Base-by-base conservation (phyloP, 2,797 vertebrate genomes). In the Xiphophorus birchmanni region DNA sequence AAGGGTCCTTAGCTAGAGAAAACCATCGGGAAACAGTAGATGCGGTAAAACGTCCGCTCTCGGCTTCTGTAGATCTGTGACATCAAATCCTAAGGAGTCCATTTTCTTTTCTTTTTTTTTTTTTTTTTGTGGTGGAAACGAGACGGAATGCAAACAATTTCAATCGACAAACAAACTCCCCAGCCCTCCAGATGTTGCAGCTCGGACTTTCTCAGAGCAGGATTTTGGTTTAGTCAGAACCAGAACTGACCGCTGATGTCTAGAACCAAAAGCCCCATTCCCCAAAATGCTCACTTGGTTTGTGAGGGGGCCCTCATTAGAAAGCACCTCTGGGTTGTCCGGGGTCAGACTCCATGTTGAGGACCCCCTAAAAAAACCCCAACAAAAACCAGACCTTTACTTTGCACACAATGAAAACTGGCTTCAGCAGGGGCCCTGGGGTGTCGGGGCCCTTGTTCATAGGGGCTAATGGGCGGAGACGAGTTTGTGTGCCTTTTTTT, bases 381-480 rank as follows among this genome's bases (percentile, higher is more conserved):
- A 45, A 44, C 2, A 50, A 50, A 26, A 26, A 12, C 9, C 80
- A 87, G 80, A 69, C 69, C 45, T 50, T 74, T 63, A 52, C 76
- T 82, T 80, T 48, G 60, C 79, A 58, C 81, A 88, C 77, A 91
- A 83, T 87, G 80, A 78, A 84, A 74, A 5, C 10, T n/a, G 84
- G 75, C 69, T 86, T 80, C 87, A 80, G 77, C 67, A 45, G 76
- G 74, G 83, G 79, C 80, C 84, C 82, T 81, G 48, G 35, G 13
- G 42, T 54, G 77, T 52, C 44, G 82, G 88, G 89, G 80, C 76
- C 89, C 87, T 29, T 87, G 87, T 83, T 86, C 76, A 29, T 72
- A 80, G 75, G 69, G 82, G 80, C 84, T 77, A 82, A 91, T 90
- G 94, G 94, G 93, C 90, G 93, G 93, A 82, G 93, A 92, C 84